Conservation (phyloP, 2,113 vertebrate genomes). For the Amblyornis subalaris region DNA sequence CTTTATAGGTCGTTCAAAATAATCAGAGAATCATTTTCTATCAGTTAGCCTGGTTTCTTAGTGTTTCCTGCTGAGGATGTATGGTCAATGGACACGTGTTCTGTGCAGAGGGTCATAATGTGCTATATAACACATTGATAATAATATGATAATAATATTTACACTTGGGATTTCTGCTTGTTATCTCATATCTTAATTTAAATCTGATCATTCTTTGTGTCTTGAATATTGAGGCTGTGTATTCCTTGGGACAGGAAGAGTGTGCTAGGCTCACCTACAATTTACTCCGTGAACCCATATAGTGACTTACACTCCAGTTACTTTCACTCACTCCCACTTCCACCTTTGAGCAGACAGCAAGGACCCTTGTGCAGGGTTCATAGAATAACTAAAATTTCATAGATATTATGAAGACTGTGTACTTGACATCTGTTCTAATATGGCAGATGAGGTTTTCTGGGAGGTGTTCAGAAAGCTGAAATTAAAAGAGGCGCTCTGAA, state of each 20-base stretch:
- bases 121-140: not conserved
- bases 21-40: not conserved
- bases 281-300: not conserved
- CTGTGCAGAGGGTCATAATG: not conserved
- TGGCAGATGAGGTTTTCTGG: not conserved
- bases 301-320: not conserved
- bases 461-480: not conserved
- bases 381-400: not conserved
- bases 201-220: not conserved
- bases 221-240: not conserved
- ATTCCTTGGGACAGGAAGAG: not conserved
- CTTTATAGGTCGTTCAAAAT: not conserved
- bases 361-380: not conserved
- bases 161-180: not conserved
- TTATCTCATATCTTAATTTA: not conserved
- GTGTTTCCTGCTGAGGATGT: not conserved
- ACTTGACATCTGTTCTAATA: not conserved
- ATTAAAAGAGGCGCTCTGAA: not conserved
- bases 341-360: not conserved
- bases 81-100: not conserved
- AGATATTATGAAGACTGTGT: not conserved
- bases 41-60: not conserved
- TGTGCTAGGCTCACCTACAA: not conserved
- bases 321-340: not conserved
- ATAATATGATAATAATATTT: not conserved